Evolutionary conservation across 37 sponge, comb jelly and placozoan genomes (phyloP).

Genomic region (Tethya wilhelma): DNA sequence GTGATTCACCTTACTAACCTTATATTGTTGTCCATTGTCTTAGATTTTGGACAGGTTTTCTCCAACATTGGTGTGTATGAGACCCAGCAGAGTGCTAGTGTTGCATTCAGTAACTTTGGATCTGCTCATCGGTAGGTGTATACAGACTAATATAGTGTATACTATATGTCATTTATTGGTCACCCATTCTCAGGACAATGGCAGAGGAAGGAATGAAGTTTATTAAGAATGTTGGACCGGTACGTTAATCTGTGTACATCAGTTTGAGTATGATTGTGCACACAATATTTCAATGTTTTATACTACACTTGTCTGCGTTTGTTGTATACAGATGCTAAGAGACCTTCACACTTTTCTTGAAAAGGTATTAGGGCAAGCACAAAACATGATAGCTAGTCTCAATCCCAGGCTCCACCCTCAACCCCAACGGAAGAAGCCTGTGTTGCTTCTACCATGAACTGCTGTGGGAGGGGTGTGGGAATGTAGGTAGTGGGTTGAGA

Average conservation of each 20-base stretch:
- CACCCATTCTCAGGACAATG: constrained; percentile 46
- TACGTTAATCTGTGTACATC: constrained; percentile 15
- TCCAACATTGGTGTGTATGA: constrained; percentile 79
- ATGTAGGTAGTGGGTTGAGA: no score
- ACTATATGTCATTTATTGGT: background rate
- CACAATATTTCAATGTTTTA: background rate
- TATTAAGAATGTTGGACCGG: constrained; percentile 62
- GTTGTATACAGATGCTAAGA: constrained; percentile 71
- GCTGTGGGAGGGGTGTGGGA: background rate
- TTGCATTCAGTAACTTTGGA: constrained; percentile 91
- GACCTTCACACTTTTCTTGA: constrained; percentile 83
- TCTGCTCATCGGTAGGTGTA: constrained; percentile 80
- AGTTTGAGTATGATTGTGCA: background rate
- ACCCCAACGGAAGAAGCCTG: no score
- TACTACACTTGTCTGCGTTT: background rate
- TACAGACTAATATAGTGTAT: no score
- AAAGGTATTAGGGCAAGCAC: no score
- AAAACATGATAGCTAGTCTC: no score
- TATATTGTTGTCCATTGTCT: no score
- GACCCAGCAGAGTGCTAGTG: constrained; percentile 80
- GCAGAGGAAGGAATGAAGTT: constrained; percentile 77
- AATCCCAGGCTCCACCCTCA: no score
- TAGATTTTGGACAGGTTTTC: constrained; percentile 86
- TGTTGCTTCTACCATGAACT: background rate
- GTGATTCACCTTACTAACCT: background rate